Evolutionary conservation across 2,113 vertebrate genomes (phyloP).

Genomic region (Formicarius rufipectus): DNA sequence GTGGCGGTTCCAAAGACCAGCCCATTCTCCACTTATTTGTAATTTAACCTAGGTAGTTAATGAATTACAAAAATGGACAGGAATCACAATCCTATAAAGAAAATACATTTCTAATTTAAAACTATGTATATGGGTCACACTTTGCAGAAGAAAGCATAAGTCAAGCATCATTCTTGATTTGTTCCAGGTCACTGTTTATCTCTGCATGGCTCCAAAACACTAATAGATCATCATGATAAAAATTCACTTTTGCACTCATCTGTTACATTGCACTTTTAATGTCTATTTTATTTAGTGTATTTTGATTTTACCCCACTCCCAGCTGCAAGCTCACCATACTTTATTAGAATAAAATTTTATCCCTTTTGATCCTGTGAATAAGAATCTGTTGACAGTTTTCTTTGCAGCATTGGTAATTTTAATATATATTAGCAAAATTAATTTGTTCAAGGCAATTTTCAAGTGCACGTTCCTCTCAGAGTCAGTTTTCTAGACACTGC

Average conservation of each 20-base stretch:
- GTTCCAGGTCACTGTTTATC: constrained; percentile 68
- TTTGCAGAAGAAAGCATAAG: constrained; percentile 54
- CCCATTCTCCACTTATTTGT: background rate
- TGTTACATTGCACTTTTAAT: constrained; percentile 54
- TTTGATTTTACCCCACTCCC: background rate
- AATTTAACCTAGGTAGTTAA: constrained; percentile 41
- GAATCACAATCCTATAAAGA: constrained; percentile 47
- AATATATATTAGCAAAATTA: constrained; percentile 43
- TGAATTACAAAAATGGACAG: constrained; percentile 38
- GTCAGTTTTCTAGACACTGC: constrained; percentile 31
- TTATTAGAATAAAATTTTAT: constrained; percentile 50
- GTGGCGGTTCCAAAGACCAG: background rate
- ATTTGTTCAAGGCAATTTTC: constrained; percentile 38
- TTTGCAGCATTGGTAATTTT: constrained; percentile 8
- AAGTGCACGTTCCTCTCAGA: constrained; percentile 6
- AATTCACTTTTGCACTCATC: constrained; percentile 59
- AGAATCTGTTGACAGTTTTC: background rate
- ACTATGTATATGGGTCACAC: constrained; percentile 54
- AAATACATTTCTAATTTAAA: constrained; percentile 68
- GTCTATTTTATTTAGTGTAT: constrained; percentile 38
- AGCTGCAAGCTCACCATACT: background rate
- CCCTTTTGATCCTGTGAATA: background rate
- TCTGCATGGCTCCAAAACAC: constrained; percentile 43
- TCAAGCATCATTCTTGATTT: constrained; percentile 67
- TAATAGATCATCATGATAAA: constrained; percentile 58